These are phyloP conservation scores for Autographa gamma DNA, from an alignment of 2,888 invertebrate genomes.

Conservation along the genomic window DNA sequence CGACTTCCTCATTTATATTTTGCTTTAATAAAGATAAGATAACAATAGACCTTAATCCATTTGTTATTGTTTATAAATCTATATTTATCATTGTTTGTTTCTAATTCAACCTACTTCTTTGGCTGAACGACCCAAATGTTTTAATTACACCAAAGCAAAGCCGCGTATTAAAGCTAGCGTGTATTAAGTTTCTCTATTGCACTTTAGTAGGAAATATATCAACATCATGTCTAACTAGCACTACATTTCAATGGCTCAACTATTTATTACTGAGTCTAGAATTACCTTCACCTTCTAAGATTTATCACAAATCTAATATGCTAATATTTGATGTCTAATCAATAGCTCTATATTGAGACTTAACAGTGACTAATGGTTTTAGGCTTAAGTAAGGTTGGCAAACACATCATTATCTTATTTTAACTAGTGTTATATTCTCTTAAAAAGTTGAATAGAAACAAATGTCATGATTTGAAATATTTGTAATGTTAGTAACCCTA, in stretches of 20 bases:
- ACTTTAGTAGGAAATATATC: slow-evolving; percentile 36
- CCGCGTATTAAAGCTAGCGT: slow-evolving; percentile 5
- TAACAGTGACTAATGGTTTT: slow-evolving; percentile 62
- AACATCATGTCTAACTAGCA: slow-evolving; percentile 23
- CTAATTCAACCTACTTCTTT: neutral
- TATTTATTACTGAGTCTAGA: slow-evolving; percentile 52
- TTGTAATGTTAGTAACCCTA: too few species aligned
- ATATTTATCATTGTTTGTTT: neutral
- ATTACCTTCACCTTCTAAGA: slow-evolving; percentile 50
- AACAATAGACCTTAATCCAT: neutral
- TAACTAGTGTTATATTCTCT: neutral
- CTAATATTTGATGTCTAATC: slow-evolving; percentile 63
- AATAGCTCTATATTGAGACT: slow-evolving; percentile 52
- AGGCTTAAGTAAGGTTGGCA: slow-evolving; percentile 34
- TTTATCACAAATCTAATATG: slow-evolving; percentile 59
- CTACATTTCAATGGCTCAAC: slow-evolving; percentile 38
- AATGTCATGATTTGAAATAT: too few species aligned
- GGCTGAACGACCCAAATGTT: neutral
- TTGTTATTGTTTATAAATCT: neutral
- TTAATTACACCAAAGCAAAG: neutral
- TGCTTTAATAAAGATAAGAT: neutral
- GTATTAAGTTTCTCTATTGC: slow-evolving; percentile 38
- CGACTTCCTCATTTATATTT: neutral
- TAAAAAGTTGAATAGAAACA: neutral
- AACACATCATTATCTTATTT: slow-evolving; percentile 12